Base-by-base conservation (phyloP, 1,140 invertebrate species). In the Drosophila grimshawi region DNA sequence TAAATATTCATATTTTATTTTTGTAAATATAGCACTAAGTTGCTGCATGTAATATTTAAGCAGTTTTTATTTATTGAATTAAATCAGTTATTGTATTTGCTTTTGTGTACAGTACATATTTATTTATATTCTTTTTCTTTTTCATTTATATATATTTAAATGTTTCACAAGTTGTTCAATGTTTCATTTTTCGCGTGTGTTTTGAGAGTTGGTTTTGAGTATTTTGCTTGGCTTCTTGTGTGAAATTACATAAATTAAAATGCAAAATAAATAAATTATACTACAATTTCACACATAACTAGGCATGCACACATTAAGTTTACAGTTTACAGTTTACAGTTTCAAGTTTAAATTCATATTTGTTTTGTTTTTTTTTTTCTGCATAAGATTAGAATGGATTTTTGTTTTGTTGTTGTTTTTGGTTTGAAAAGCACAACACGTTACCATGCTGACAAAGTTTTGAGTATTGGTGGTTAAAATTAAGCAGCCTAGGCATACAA, bases 11-110 rank as follows among this genome's bases (percentile, higher is more conserved):
- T 81, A 29, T 61, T 8, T 75, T 66, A 69, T 82, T 69, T 60
- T 70, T 81, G 77, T 83, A 60, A 78, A 70, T 88, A 86, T 88
- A 86, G 82, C 82, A 86, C 82, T 86, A 86, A 70, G 63, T 80
- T 88, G 79, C 68, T 88, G 82, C 82, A 74, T 59, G 57, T 88
- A 73, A 83, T 79, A 83, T 69, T 57, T 80, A 86, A 86, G 83
- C 83, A 86, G 51, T 75, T 88, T 82, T 60, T 51, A 56, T 75
- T 73, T 73, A 60, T 78, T 78, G 59, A 78, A 76, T 69, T 61
- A 29, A 39, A 70, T 70, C 67, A 82, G 63, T 86, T 86, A 88
- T 86, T 82, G 79, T 76, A 70, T 88, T 77, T 70, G 70, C 69
- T 76, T 79, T 60, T 56, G 75, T 76, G 33, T 82, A 85, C 59